Conservation (phyloP, 2,797 vertebrate genomes). For the Emydoidea blandingii region DNA sequence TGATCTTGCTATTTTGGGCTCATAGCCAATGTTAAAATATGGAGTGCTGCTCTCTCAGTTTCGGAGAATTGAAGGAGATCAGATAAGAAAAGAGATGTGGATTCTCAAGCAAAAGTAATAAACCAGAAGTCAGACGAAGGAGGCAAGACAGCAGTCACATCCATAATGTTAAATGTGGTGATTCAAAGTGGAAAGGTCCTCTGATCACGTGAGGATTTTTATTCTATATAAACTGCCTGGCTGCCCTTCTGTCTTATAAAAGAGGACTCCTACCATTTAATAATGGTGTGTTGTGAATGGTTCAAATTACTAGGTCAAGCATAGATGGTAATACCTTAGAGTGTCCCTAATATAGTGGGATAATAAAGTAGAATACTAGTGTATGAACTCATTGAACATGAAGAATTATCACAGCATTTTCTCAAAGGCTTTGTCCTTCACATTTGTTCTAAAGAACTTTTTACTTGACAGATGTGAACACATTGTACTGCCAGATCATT, state of each 20-base stretch:
- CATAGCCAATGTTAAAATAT: rapidly evolving
- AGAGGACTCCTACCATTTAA: not conserved
- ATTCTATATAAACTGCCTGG: rapidly evolving
- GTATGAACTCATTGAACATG: rapidly evolving
- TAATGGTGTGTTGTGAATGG: not conserved
- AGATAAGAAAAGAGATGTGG: not conserved
- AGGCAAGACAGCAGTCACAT: rapidly evolving
- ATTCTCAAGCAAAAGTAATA: not conserved
- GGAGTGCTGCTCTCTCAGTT: not conserved
- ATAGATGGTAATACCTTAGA: not conserved
- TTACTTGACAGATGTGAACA: not conserved
- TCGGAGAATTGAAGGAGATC: not conserved
- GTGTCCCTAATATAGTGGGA: not conserved
- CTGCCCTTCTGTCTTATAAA: not conserved
- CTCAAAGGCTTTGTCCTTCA: not conserved
- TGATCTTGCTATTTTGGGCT: not conserved
- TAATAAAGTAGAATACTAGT: not conserved
- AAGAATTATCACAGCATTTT: not conserved
- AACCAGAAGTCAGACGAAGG: rapidly evolving
- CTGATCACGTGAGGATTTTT: not conserved
- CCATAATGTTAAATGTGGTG: rapidly evolving
- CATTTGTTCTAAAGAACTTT: not conserved
- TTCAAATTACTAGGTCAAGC: not conserved
- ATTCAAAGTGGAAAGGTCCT: not conserved
- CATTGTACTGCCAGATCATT: not conserved